Percentiles rank a stretch among this genome's conserved stretches.
These are phyloP conservation scores for Dipodomys stephensi DNA, from an alignment of 2,113 vertebrate genomes.

Conservation along the genomic window DNA sequence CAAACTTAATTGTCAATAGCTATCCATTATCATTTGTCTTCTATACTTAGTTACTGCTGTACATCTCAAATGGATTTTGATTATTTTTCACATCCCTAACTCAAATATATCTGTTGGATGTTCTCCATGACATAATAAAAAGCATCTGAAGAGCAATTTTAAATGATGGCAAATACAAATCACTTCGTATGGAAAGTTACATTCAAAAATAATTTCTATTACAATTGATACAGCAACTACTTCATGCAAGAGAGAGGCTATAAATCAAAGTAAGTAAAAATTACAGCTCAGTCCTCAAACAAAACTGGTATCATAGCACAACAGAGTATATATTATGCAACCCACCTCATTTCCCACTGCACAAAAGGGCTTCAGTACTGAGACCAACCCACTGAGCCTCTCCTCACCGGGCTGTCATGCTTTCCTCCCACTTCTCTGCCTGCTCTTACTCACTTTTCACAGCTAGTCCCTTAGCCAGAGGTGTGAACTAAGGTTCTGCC, in stretches of 20 bases:
- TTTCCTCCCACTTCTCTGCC: neutral
- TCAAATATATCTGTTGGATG: slow-evolving; percentile 79
- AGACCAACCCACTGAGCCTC: neutral
- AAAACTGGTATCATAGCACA: neutral
- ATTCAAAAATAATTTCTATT: slow-evolving; percentile 71
- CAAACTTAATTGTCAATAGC: slow-evolving; percentile 64
- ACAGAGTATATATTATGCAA: neutral
- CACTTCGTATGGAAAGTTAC: slow-evolving; percentile 62
- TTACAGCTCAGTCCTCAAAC: neutral
- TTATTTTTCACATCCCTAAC: slow-evolving; percentile 74
- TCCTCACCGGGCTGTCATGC: neutral
- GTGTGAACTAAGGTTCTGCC: neutral
- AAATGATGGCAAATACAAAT: slow-evolving; percentile 78
- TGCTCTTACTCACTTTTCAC: neutral
- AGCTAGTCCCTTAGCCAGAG: neutral
- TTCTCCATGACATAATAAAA: slow-evolving; percentile 83
- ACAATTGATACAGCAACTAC: slow-evolving; percentile 52
- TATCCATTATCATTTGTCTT: slow-evolving; percentile 69
- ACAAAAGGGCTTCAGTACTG: neutral
- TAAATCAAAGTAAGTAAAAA: slow-evolving; percentile 53
- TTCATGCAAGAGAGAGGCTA: slow-evolving; percentile 19
- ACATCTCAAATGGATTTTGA: slow-evolving; percentile 76
- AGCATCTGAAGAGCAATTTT: slow-evolving; percentile 81
- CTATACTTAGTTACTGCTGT: slow-evolving; percentile 51
- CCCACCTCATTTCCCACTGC: neutral